These are phyloP conservation scores for Sula dactylatra DNA, from an alignment of 2,113 vertebrate species.

Conservation along the genomic window DNA sequence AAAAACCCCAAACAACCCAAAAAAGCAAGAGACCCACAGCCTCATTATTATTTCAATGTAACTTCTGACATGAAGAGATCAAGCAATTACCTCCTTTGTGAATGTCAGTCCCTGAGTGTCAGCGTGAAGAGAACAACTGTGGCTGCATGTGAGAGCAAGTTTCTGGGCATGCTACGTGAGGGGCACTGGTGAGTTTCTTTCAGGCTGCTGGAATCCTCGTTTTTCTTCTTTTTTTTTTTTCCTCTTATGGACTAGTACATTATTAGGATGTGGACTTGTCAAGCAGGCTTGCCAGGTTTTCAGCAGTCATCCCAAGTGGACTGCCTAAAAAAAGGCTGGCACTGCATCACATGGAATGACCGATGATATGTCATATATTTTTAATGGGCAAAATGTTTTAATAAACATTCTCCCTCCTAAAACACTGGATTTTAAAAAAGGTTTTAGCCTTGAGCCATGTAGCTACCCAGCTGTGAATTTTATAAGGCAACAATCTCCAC, in stretches of 20 bases:
- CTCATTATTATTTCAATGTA: slow-evolving; percentile 69
- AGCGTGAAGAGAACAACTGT: slow-evolving; percentile 4
- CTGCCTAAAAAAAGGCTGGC: slow-evolving; percentile 71
- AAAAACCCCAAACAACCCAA: not conserved
- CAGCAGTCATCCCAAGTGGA: slow-evolving; percentile 68
- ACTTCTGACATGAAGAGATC: slow-evolving; percentile 65
- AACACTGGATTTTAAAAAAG: slow-evolving; percentile 76
- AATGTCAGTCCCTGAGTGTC: slow-evolving; percentile 40
- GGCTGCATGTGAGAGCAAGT: slow-evolving; percentile 7
- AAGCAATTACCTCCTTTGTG: slow-evolving; percentile 45
- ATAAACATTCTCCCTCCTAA: slow-evolving; percentile 78
- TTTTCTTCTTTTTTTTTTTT: not conserved
- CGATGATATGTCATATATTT: slow-evolving; percentile 79
- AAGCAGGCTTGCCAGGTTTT: slow-evolving; percentile 67
- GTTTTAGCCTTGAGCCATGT: slow-evolving; percentile 83
- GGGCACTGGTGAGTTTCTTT: slow-evolving; percentile 55
- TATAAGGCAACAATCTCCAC: slow-evolving; percentile 80
- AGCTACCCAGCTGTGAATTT: slow-evolving; percentile 84
- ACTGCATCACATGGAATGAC: slow-evolving; percentile 78
- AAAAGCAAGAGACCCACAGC: not conserved
- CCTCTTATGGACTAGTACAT: slow-evolving; percentile 40
- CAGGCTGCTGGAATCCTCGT: slow-evolving; percentile 60
- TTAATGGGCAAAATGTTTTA: slow-evolving; percentile 82
- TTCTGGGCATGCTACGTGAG: slow-evolving; percentile 12
- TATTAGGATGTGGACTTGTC: slow-evolving; percentile 53